These are phyloP conservation scores for Tinea semifulvella DNA, from an alignment of 2,888 invertebrate genomes.

Conservation along the genomic window DNA sequence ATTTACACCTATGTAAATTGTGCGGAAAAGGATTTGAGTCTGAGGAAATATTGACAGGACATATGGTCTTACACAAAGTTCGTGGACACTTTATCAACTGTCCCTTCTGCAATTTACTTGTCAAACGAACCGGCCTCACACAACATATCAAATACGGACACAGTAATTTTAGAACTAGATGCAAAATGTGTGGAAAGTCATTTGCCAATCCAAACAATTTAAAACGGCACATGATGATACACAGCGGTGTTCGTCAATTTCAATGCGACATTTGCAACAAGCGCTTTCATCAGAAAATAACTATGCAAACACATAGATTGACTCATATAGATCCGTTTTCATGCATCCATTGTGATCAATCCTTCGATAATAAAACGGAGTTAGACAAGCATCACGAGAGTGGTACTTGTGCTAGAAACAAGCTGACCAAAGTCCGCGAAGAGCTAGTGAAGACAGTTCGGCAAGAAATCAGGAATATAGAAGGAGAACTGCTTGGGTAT, in stretches of 20 bases:
- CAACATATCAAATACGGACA: conserved; percentile 59
- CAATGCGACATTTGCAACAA: conserved; percentile 57
- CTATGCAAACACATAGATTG: conserved; percentile 57
- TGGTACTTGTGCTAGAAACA: conserved; percentile 36
- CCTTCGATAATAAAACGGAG: conserved; percentile 36
- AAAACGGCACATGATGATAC: conserved; percentile 61
- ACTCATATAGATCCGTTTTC: conserved; percentile 46
- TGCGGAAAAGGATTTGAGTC: conserved; percentile 60
- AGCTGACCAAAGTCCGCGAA: conserved; percentile 40
- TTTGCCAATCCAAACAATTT: conserved; percentile 60
- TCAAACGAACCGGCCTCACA: conserved; percentile 46
- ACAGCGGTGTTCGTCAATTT: conserved; percentile 50
- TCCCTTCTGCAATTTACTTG: conserved; percentile 48
- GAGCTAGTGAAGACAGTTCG: conserved; percentile 54
- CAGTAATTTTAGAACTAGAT: conserved; percentile 50
- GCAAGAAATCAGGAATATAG: conserved; percentile 46
- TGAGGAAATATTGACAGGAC: conserved; percentile 50
- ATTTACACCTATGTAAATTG: conserved; percentile 47
- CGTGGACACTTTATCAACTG: conserved; percentile 40
- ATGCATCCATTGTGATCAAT: conserved; percentile 44
- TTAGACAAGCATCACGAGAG: conserved; percentile 37
- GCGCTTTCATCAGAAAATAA: conserved; percentile 55
- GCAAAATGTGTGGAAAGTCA: conserved; percentile 48
- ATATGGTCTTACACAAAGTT: conserved; percentile 49
- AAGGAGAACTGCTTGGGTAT: conserved; percentile 49